These are phyloP conservation scores for Salpingus planirostris DNA, from an alignment of 2,888 invertebrate genomes.

Conservation along the genomic window DNA sequence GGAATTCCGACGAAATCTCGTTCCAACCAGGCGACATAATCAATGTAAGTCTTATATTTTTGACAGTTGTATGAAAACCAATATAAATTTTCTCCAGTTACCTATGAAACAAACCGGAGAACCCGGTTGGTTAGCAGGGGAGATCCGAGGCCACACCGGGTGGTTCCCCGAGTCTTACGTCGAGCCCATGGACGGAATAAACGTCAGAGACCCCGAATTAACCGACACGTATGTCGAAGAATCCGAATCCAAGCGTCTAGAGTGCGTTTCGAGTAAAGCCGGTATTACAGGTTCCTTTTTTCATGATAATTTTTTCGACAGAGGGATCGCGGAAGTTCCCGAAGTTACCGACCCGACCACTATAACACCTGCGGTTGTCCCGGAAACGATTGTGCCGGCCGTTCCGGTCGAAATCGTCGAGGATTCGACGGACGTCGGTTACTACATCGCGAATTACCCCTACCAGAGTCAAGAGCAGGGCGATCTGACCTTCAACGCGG, in stretches of 20 bases:
- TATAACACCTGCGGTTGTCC: constrained; percentile 8
- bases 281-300: constrained; percentile 2
- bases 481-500: constrained; percentile 79
- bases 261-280: constrained; percentile 39
- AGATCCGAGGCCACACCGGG: constrained; percentile 80
- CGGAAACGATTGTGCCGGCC: neutral
- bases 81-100: constrained; percentile 37
- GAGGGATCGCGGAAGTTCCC: constrained; percentile 67
- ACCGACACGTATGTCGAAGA: constrained; percentile 19
- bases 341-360: constrained; percentile 37
- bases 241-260: constrained; percentile 38
- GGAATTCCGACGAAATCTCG: constrained; percentile 87
- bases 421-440: constrained; percentile 46
- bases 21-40: constrained; percentile 92
- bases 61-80: neutral
- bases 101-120: constrained; percentile 78
- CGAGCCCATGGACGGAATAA: constrained; percentile 54
- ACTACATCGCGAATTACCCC: constrained; percentile 82
- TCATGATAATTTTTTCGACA: constrained; percentile 26
- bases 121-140: constrained; percentile 96
- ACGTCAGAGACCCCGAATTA: constrained; percentile 36
- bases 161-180: constrained; percentile 98
- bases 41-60: constrained; percentile 45
- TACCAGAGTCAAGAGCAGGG: constrained; percentile 84
- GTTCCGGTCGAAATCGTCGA: neutral